Percentiles rank a stretch among this genome's conserved stretches.
Conservation (phyloP, 2,888 invertebrate genomes). For the Nycteola revayana region DNA sequence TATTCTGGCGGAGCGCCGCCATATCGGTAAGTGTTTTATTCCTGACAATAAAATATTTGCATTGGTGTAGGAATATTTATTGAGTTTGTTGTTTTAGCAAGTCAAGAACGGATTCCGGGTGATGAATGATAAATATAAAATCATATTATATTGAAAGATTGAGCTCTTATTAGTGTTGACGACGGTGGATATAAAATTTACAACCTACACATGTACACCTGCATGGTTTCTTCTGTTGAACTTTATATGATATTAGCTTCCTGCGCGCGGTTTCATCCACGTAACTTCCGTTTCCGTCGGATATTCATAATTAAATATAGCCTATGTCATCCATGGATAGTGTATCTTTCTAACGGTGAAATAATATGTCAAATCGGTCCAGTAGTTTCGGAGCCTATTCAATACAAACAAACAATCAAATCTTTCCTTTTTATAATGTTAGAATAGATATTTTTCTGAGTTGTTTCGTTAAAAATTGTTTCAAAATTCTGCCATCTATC, state of each 20-base stretch:
- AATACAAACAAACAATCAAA: no score
- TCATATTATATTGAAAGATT: conserved; percentile 30
- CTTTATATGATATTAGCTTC: no score
- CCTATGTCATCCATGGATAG: no score
- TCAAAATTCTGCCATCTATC: conserved; percentile 25
- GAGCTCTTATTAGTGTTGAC: conserved; percentile 30
- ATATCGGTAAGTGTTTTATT: conserved; percentile 25
- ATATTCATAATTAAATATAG: no score
- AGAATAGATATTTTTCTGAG: not conserved
- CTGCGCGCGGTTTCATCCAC: no score
- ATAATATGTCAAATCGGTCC: no score
- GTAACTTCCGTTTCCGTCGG: no score
- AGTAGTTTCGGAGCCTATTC: no score
- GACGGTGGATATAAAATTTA: conserved; percentile 30
- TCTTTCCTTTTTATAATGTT: no score
- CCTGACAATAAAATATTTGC: conserved; percentile 20
- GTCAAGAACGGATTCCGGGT: conserved; percentile 22
- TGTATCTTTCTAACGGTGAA: no score
- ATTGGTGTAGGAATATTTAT: conserved; percentile 19
- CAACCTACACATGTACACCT: not conserved
- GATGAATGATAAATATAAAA: conserved; percentile 33
- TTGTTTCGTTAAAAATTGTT: conserved; percentile 5
- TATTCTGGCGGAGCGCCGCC: conserved; percentile 2
- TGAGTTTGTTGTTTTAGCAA: conserved; percentile 21
- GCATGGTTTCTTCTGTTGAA: conserved; percentile 17